phyloP scores from a whole-genome alignment of 2,797 vertebrate species.

The Sebastes matsubarae region DNA sequence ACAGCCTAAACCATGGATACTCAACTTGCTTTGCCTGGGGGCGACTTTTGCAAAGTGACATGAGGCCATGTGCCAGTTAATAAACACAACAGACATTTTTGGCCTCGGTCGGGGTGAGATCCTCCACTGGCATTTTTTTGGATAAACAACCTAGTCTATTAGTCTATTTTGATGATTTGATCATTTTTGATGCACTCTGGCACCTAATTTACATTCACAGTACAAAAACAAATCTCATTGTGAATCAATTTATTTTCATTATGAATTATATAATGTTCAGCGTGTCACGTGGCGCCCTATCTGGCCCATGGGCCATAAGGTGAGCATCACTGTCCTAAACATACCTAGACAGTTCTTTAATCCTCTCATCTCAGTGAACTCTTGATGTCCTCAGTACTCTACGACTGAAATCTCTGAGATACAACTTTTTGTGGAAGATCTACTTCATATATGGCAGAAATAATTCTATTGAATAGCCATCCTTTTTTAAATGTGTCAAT shows the following conservation, averaged over 20 bases:
- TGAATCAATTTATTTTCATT: background rate
- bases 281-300: background rate
- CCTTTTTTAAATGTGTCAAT: background rate
- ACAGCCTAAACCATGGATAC: background rate
- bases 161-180: background rate
- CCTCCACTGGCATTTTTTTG: background rate
- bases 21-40: background rate
- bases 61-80: background rate
- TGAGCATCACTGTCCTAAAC: background rate
- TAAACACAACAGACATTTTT: background rate
- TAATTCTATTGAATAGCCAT: background rate
- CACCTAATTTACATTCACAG: background rate
- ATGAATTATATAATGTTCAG: background rate
- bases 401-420: slow-evolving; percentile 27
- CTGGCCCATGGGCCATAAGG: background rate
- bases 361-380: slow-evolving; percentile 45
- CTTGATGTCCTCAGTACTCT: slow-evolving; percentile 22
- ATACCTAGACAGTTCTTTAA: slow-evolving; percentile 14
- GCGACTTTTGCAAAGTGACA: background rate
- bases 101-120: background rate
- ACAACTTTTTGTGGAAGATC: slow-evolving; percentile 30
- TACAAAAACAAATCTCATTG: too few relatives aligned
- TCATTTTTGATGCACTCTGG: background rate
- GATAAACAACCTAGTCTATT: background rate
- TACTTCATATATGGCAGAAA: slow-evolving; percentile 5